Evolutionary conservation across 2,113 vertebrate species (phyloP).

Genomic region (Triplophysa tibetana): DNA sequence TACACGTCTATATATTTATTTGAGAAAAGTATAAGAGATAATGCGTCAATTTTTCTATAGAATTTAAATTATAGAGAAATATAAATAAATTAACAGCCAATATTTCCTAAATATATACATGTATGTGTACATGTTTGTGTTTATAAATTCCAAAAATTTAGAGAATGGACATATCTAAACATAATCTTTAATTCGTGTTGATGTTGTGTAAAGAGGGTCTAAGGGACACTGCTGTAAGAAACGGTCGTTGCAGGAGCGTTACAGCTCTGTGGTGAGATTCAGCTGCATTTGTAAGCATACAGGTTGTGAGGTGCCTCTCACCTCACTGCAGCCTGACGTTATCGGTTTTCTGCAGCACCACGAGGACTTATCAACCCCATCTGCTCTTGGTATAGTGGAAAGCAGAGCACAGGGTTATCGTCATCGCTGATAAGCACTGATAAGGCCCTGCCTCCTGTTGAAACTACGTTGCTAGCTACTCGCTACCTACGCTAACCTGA

Average conservation of each 20-base stretch:
- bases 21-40: no score
- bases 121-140: no score
- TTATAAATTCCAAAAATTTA: no score
- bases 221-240: neutral
- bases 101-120: no score
- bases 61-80: no score
- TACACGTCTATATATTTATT: no score
- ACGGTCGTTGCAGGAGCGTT: constrained; percentile 42
- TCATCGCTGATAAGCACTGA: constrained; percentile 77
- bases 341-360: constrained; percentile 68
- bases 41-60: no score
- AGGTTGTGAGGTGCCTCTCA: constrained; percentile 42
- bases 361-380: constrained; percentile 71
- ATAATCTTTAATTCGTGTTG: neutral
- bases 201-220: neutral
- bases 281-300: constrained; percentile 31
- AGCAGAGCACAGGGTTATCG: constrained; percentile 83
- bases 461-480: constrained; percentile 67
- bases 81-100: no score
- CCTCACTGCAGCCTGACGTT: constrained; percentile 58
- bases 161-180: neutral
- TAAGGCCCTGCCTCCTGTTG: constrained; percentile 75
- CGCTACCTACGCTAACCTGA: constrained; percentile 11
- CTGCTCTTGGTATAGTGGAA: constrained; percentile 70
- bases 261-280: constrained; percentile 46